A percentile compares a stretch with the other conserved stretches of the same genome.
Conservation (phyloP, 2,113 vertebrate genomes). For the Aythya baeri region DNA sequence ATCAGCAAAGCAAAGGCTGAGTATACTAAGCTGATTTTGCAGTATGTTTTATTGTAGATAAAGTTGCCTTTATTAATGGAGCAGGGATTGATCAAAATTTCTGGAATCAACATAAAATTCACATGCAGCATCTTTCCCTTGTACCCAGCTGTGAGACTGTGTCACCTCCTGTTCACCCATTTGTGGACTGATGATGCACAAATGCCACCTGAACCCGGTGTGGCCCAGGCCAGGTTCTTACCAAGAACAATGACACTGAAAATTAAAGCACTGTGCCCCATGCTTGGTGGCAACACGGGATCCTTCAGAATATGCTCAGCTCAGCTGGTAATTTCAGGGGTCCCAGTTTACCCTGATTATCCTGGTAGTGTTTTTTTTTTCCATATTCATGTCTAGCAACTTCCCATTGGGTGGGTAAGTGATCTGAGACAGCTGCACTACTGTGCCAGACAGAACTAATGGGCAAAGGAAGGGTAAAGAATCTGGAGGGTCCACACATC, state of each 20-base stretch:
- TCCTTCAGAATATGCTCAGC: neutral
- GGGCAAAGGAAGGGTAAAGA: neutral
- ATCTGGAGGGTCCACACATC: neutral
- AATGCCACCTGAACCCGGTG: neutral
- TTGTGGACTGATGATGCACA: neutral
- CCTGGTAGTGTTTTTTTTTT: neutral
- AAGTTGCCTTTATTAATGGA: neutral
- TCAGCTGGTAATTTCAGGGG: neutral
- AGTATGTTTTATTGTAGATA: neutral
- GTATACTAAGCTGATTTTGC: neutral
- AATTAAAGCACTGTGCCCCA: neutral
- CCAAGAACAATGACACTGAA: neutral
- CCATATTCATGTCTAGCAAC: neutral
- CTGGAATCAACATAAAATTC: neutral
- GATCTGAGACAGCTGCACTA: neutral
- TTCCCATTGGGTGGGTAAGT: neutral
- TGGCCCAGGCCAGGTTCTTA: neutral
- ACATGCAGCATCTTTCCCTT: neutral
- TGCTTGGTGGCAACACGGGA: neutral
- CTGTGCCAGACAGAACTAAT: neutral
- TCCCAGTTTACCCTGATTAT: neutral
- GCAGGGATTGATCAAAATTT: neutral
- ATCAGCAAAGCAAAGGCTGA: neutral
- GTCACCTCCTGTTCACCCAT: neutral
- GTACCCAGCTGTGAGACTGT: rapidly evolving